Evolutionary conservation across 2,888 invertebrate genomes (phyloP), one percentile per base, ranked within the genome.

Genomic region (Trichogramma dendrolimi): DNA sequence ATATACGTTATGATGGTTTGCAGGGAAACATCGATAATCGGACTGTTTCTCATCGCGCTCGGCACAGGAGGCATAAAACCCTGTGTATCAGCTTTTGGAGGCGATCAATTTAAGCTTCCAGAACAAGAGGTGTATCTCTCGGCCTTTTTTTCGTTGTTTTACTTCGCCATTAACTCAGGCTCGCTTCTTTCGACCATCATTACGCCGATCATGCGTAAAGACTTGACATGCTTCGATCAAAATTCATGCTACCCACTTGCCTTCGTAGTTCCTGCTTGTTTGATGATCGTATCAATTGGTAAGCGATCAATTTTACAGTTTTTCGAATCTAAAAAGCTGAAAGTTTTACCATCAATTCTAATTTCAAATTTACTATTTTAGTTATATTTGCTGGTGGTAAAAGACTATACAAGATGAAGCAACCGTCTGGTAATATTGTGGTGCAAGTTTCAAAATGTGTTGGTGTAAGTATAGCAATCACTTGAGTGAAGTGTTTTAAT

Each of bases 1-100:
- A 27, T 27, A 27, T 27, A 27, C 27, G 27, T 27, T 27, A 48
- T n/a, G 7, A 49, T 42, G 6, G 27, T 52, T 44, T 42, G 1
- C 51, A 64, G 61, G 40, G 79, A 81, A 69, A 83, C 86, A 54
- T 86, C 88, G n/a, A 82, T 90, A 40, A 4, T 88, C 38, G 89
- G 89, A 1, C 80, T 92, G 11, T 69, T 88, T 0, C 79, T 91
- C 40, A 92, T 97, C 71, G 94, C 94, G 0, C 71, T 95, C 10
- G 96, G 95, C 0, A 94, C 95, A 0, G 96, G 96, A 2, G 96
- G 96, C 1, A 97, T 97, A 70, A 97, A 97, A 75, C 96, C 96
- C 0, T 96, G 96, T 73, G 96, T 97, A 0, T 85, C 94, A 0
- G 93, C 96, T 0, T 96, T 97, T 77, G 97, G 96, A 1, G 96